phyloP scores from a whole-genome alignment of 1,140 invertebrate species.

The Cotesia glomerata region DNA sequence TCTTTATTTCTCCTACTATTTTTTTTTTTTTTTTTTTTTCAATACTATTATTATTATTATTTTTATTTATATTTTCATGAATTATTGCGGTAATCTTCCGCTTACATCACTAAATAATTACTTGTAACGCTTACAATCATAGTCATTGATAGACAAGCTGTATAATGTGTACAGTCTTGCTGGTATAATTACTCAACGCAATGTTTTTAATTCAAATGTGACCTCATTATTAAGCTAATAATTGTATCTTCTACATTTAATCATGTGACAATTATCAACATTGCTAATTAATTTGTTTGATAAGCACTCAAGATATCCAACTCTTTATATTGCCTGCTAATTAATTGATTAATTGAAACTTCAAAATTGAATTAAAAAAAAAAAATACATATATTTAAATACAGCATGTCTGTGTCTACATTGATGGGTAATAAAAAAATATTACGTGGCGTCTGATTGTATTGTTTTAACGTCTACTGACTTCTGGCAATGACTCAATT shows the following conservation, averaged over 20 bases:
- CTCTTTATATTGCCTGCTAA: too few species aligned
- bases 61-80: background rate
- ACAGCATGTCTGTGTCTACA: too few species aligned
- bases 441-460: too few species aligned
- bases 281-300: too few species aligned
- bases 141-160: background rate
- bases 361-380: too few species aligned
- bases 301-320: too few species aligned
- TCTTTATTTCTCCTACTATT: background rate
- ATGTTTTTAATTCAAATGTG: background rate
- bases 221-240: constrained; percentile 3
- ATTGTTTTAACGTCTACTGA: too few species aligned
- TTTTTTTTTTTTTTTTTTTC: background rate
- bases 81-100: background rate
- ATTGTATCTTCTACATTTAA: background rate
- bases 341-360: too few species aligned
- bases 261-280: too few species aligned
- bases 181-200: background rate
- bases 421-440: too few species aligned
- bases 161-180: background rate
- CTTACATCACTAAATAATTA: background rate
- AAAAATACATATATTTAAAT: too few species aligned
- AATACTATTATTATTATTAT: background rate
- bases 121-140: background rate
- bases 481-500: too few species aligned